phyloP scores from a whole-genome alignment of 2,888 invertebrate species.

The Brachypalpus laphriformis region DNA sequence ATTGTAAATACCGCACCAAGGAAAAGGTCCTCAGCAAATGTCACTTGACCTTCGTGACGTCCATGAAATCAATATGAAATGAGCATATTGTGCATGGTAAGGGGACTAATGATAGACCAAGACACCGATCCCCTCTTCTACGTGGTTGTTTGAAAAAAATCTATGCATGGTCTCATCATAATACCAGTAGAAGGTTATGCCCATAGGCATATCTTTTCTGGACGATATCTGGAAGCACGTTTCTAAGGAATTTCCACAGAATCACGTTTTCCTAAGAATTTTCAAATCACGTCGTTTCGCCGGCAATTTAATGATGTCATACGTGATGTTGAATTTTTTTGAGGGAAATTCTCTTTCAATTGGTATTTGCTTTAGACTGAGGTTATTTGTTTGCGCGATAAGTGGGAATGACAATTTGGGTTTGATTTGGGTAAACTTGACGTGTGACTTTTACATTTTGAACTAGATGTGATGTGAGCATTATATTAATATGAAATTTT shows the following conservation, averaged over 20 bases:
- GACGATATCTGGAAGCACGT: slow-evolving; percentile 14
- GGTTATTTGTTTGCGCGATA: background rate
- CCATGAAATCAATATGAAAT: slow-evolving; percentile 13
- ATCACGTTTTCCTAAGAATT: slow-evolving; percentile 25
- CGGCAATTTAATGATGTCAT: slow-evolving; percentile 57
- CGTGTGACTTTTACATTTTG: background rate
- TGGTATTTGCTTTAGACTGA: background rate
- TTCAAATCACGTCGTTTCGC: slow-evolving; percentile 41
- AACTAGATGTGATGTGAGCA: background rate
- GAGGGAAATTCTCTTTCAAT: background rate
- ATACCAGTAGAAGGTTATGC: background rate
- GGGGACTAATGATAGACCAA: background rate
- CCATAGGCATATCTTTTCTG: background rate
- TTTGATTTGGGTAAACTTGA: background rate
- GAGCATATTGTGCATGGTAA: background rate
- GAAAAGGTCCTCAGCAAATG: background rate
- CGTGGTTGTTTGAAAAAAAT: background rate
- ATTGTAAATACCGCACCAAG: background rate
- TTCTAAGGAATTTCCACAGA: background rate
- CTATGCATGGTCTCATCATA: slow-evolving; percentile 19
- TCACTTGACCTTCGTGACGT: slow-evolving; percentile 10
- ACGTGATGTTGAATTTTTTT: slow-evolving; percentile 38
- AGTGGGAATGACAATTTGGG: background rate
- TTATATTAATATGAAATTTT: background rate
- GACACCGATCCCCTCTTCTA: background rate